phyloP scores from a whole-genome alignment of 2,113 vertebrate genomes.

The Cyanoliseus patagonus region DNA sequence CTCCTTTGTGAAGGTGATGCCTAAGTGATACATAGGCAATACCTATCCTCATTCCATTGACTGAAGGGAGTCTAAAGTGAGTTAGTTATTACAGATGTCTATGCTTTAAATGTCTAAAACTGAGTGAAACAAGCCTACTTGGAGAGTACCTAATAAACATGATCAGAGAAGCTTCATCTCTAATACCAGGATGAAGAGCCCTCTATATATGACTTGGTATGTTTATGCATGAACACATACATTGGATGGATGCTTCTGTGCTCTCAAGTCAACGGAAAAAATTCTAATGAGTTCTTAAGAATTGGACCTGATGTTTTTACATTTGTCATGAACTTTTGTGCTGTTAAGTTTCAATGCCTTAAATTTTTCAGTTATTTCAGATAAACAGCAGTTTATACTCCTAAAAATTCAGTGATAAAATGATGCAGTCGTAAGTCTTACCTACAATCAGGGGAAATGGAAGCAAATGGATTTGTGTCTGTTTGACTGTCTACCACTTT shows the following conservation, averaged over 20 bases:
- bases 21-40: background rate
- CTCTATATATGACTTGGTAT: background rate
- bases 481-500: background rate
- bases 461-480: background rate
- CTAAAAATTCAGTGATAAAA: background rate
- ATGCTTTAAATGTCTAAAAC: background rate
- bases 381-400: background rate
- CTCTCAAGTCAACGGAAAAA: background rate
- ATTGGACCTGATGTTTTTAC: background rate
- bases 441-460: background rate
- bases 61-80: background rate
- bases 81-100: background rate
- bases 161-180: background rate
- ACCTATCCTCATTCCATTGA: background rate
- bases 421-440: background rate
- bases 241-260: background rate
- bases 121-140: background rate
- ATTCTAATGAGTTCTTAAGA: background rate
- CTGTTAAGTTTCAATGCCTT: background rate
- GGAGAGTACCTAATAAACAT: background rate
- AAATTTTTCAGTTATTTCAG: background rate
- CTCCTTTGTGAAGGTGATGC: background rate
- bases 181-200: background rate
- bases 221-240: background rate
- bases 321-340: background rate